Base-by-base conservation (phyloP, 2,797 vertebrate species). In the Coilia nasus region DNA sequence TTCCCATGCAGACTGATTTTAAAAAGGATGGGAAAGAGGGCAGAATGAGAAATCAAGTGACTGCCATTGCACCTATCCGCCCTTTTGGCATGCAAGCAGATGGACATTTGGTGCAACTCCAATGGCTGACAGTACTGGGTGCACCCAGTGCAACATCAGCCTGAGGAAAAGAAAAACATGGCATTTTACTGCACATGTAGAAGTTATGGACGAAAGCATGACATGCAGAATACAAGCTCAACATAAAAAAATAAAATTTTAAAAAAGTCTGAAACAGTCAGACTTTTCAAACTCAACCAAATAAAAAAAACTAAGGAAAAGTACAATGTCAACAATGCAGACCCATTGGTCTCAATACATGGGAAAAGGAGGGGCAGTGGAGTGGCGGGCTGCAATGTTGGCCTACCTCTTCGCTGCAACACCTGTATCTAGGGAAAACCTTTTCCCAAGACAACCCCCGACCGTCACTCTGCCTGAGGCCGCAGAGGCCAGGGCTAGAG, bases 391-490 rank as follows among this genome's bases (percentile, higher is more conserved):
- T 91, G 85, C 85, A 88, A 90, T 90, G 92, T 90, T 90, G 0
- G 90, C 94, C 93, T 94, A 94, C 94, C 93, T 94, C 92, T 83
- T 90, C 91, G 90, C 89, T 91, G 92, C 64, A 91, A 93, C 92
- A 90, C 87, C 90, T 90, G 90, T 93, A 91, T 85, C 92, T 93
- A 94, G 90, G 93, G 91, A 84, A 93, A 92, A 94, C 89, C 92
- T 92, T 95, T 92, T 94, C 90, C 94, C 93, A 95, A 92, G 93
- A 94, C 86, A 94, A 93, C 93, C 56, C 88, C 91, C 92, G 92
- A 93, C 83, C 93, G 93, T 91, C 88, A 91, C 90, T 89, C 91
- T 88, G 78, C 93, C 91, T 91, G 92, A 71, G 94, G 92, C 93
- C 91, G 91, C 88, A 90, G 86, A 83, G 93, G 64, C 71, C 35